Evolutionary conservation across 2,797 vertebrate species (phyloP), one percentile per base, ranked within the genome.

Genomic region (Ammospiza maritima): DNA sequence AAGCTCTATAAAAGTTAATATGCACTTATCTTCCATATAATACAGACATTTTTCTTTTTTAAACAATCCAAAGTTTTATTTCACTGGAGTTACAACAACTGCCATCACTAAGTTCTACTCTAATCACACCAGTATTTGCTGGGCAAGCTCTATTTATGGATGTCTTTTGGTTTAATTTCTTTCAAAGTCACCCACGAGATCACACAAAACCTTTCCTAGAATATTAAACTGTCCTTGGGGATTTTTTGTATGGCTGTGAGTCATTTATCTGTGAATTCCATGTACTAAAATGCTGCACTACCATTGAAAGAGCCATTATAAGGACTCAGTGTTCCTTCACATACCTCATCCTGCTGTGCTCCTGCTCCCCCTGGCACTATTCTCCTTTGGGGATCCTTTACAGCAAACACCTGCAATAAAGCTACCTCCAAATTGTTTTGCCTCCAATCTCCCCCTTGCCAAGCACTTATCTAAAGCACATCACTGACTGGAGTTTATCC

Each of bases 1-100:
- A 96, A 77, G 72, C 30, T 50, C 86, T 47, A 10, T 85, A 88
- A 40, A 90, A 88, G 42, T 91, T 69, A 89, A n/a, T 54, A 57
- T 3, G 12, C 42, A 71, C 44, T 94, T 87, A 93, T 94, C 67
- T 89, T 74, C 47, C 57, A 67, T 40, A 73, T 44, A 89, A 87
- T 40, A 57, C 32, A 74, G 64, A 57, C 27, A 11, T 85, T 90
- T 81, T 69, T 64, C 40, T 90, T 83, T 69, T 67, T 65, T 64
- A 76, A 95, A 47, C 53, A 53, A 40, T 29, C 38, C 60, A 61
- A 85, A 79, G 50, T 71, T 90, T 82, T 85, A 67, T 71, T 93
- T 90, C 60, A 57, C 32, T 74, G 30, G 40, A 47, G 25, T 83
- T 90, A 85, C 77, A 94, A 38, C 51, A 94, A 38, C 51, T 88